Evolutionary conservation across 2,888 invertebrate species (phyloP), one percentile per base, ranked within the genome.

Genomic region (Liopterus haemorrhoidalis): DNA sequence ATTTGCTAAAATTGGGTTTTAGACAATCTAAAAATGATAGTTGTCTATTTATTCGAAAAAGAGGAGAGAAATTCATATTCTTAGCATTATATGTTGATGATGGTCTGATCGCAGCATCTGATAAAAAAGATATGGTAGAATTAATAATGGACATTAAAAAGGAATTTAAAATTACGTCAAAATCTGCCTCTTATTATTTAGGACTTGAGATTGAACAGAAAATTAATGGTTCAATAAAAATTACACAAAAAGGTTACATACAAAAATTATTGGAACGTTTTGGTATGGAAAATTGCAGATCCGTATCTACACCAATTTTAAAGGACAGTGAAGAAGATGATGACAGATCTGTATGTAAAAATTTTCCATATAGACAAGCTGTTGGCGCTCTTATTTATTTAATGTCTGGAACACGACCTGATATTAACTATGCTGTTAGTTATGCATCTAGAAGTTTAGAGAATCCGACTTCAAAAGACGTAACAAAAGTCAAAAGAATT

Each of bases 151-250:
- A 35, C 1, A 18, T 51, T 4, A 37, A 27, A 24, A 1, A 19
- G 3, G 30, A 44, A 19, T 51, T 53, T 33, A 48, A 49, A 27
- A 48, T 49, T 5, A 37, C 27, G 1, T 14, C 41, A 28, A 41
- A 40, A 18, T 20, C 42, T 8, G 39, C 47, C 15, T 22, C 36
- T 18, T 48, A 45, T 43, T 55, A 41, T 20, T 33, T 55, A 11
- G 52, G 51, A 4, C 15, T 55, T n/a, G 33, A 55, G 40, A 51
- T 54, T 36, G 21, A 47, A 16, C 19, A 20, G 14, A n/a, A n/a
- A n/a, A 12, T 9, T 2, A 19, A 31, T 12, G 31, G 31, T 5
- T 9, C 6, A 15, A 21, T 41, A 4, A 41, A 32, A 16, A 32
- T 41, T 8, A 5, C 22, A 32, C 41, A 32, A 14, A 18, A 41